Conservation (phyloP, 2,888 invertebrate genomes). For the Epinotia demarniana region DNA sequence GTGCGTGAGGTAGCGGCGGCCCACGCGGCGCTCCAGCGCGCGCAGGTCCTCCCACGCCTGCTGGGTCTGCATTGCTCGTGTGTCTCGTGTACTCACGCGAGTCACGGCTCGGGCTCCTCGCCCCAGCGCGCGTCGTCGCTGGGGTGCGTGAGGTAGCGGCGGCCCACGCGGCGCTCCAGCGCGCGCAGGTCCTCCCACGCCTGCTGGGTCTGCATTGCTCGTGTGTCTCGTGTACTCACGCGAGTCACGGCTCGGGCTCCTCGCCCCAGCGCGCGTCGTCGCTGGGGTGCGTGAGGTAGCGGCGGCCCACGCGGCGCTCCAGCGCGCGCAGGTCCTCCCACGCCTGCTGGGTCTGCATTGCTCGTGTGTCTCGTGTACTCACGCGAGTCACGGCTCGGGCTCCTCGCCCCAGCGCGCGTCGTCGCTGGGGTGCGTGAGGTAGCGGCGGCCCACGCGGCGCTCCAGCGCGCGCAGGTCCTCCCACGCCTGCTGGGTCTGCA, state of each 20-base stretch:
- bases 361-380: constrained; percentile 1
- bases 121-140: constrained; percentile 95
- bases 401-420: constrained; percentile 90
- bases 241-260: constrained; percentile 28
- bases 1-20: constrained; percentile 89
- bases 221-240: constrained; percentile 12
- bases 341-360: constrained; percentile 95
- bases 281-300: constrained; percentile 91
- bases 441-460: constrained; percentile 67
- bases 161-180: constrained; percentile 86
- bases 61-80: constrained; percentile 90
- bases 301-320: constrained; percentile 83
- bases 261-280: constrained; percentile 93
- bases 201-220: constrained; percentile 92
- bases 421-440: constrained; percentile 93
- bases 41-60: constrained; percentile 98
- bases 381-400: constrained; percentile 33
- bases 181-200: constrained; percentile 97
- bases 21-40: constrained; percentile 87
- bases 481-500: constrained; percentile 98
- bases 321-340: constrained; percentile 97
- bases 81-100: constrained; percentile 11
- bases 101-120: constrained; percentile 36
- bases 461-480: constrained; percentile 96
- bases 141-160: constrained; percentile 89